phyloP scores from a whole-genome alignment of 2,888 invertebrate genomes.

The Papilio demoleus region DNA sequence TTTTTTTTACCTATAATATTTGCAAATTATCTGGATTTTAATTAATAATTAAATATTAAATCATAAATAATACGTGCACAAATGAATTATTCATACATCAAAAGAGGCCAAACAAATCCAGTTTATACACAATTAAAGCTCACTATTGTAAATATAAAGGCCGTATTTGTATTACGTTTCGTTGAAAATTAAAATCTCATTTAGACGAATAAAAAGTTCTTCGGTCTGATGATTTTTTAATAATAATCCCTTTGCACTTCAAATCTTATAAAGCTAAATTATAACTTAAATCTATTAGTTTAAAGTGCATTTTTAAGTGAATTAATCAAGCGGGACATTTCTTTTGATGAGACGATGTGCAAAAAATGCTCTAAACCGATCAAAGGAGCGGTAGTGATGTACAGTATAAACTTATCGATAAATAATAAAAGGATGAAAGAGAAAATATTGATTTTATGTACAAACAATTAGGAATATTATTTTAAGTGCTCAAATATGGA shows the following conservation, averaged over 20 bases:
- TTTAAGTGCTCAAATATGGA: not conserved
- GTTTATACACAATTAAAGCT: constrained; percentile 13
- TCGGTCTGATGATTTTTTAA: constrained; percentile 38
- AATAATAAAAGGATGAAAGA: not conserved
- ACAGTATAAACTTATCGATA: constrained; percentile 11
- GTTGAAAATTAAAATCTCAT: constrained; percentile 52
- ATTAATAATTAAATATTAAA: constrained; percentile 13
- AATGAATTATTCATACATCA: not conserved
- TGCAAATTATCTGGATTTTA: not conserved
- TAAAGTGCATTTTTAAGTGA: constrained; percentile 26
- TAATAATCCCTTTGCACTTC: constrained; percentile 35
- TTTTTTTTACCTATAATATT: not conserved
- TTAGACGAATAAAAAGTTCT: constrained; percentile 38
- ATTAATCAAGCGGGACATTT: constrained; percentile 40
- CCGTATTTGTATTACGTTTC: constrained; percentile 38
- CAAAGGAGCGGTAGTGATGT: constrained; percentile 46
- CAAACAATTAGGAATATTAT: not conserved
- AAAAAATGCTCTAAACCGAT: constrained; percentile 47
- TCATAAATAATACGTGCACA: not conserved
- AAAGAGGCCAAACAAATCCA: constrained; percentile 12
- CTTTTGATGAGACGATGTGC: constrained; percentile 44
- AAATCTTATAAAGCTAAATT: not conserved
- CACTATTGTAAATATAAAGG: constrained; percentile 39
- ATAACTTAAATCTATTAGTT: not conserved
- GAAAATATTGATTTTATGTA: too few species aligned